phyloP scores from a whole-genome alignment of 2,797 vertebrate genomes.

The Champsocephalus esox region DNA sequence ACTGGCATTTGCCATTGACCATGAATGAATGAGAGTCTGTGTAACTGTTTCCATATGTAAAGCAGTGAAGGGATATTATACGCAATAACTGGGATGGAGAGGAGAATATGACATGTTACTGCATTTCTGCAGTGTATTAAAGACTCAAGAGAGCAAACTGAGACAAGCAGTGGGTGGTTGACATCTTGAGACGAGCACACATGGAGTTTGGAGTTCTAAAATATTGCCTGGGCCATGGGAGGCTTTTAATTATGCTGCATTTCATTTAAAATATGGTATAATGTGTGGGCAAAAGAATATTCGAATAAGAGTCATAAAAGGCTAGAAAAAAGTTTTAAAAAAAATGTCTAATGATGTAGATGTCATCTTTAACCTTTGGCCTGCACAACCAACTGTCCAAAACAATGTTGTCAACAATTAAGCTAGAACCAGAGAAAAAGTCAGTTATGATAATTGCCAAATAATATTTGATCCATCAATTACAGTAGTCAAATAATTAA shows the following conservation, averaged over 20 bases:
- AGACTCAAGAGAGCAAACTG: conserved; percentile 54
- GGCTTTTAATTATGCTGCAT: conserved; percentile 69
- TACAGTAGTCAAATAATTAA: neutral
- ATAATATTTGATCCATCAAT: neutral
- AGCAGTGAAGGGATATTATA: conserved; percentile 17
- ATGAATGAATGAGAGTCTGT: conserved; percentile 59
- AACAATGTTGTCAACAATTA: neutral
- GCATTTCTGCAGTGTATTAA: conserved; percentile 55
- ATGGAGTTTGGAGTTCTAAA: conserved; percentile 44
- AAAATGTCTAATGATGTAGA: too few species aligned
- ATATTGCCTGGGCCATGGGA: conserved; percentile 45
- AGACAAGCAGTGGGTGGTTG: conserved; percentile 59
- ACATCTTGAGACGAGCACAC: conserved; percentile 57
- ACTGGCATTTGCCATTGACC: conserved; percentile 66
- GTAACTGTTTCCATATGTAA: conserved; percentile 41
- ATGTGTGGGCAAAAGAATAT: conserved; percentile 47
- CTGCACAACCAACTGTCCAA: neutral
- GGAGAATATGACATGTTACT: conserved; percentile 53
- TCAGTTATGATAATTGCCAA: neutral
- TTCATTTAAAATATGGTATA: conserved; percentile 64
- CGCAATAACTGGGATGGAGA: conserved; percentile 25
- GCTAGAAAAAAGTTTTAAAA: too few species aligned
- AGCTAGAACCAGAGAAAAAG: neutral
- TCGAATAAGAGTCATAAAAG: conserved; percentile 14
- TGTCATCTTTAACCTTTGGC: neutral